A percentile compares a stretch with the other conserved stretches of the same genome.
These are phyloP conservation scores for Malurus splendens DNA, from an alignment of 2,797 vertebrate genomes.

Conservation along the genomic window DNA sequence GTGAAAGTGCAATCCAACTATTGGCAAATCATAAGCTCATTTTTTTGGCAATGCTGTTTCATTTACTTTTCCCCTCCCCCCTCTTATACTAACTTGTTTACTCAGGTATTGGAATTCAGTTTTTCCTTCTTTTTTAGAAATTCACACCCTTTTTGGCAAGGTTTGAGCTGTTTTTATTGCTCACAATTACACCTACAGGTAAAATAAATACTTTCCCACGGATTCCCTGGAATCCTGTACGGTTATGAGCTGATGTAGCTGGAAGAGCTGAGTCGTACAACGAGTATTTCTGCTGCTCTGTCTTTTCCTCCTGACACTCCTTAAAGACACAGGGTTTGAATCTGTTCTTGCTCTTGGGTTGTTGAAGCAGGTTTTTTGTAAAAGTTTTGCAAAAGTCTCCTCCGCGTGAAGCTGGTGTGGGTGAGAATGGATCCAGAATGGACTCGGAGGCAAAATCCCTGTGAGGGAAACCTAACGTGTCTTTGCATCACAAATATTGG, in stretches of 20 bases:
- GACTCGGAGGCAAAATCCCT: not conserved
- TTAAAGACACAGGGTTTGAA: conserved; percentile 43
- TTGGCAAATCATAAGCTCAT: conserved; percentile 63
- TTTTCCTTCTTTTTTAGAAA: conserved; percentile 68
- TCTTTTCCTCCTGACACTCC: conserved; percentile 31
- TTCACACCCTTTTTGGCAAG: conserved; percentile 71
- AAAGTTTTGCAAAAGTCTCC: not conserved
- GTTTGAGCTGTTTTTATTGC: conserved; percentile 65
- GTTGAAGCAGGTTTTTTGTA: not conserved
- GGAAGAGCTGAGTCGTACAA: conserved; percentile 55
- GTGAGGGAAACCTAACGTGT: not conserved
- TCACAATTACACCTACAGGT: conserved; percentile 71
- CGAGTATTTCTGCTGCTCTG: conserved; percentile 64
- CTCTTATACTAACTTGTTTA: conserved; percentile 69
- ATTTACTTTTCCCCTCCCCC: conserved; percentile 24
- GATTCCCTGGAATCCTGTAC: conserved; percentile 54
- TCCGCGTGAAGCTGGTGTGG: not conserved
- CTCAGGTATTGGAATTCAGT: conserved; percentile 71
- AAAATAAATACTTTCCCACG: conserved; percentile 75
- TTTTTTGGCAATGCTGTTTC: conserved; percentile 58
- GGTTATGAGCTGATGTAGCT: conserved; percentile 47
- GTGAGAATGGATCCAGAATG: not conserved
- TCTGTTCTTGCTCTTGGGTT: not conserved
- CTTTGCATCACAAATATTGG: not conserved
- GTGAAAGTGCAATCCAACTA: conserved; percentile 62